Evolutionary conservation across 2,888 invertebrate genomes (phyloP), one percentile per base, ranked within the genome.

Genomic region (Rotaria socialis): DNA sequence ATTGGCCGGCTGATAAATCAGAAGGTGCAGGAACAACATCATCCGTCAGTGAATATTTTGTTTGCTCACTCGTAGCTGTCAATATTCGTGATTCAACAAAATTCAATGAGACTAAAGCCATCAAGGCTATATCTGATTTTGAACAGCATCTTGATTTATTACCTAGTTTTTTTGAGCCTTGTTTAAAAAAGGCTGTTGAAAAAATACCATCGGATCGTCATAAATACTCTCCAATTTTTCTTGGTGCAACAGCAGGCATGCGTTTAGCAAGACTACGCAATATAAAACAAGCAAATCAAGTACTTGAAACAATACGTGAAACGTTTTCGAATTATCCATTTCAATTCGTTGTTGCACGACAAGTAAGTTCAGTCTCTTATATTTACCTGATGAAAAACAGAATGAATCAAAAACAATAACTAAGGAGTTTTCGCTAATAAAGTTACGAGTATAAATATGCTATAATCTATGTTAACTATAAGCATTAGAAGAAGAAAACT

Each of bases 1-100:
- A 89, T 85, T 93, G 92, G 92, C 89, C 90, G 55, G 91, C 91
- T 1, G 89, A 89, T n/a, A 92, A 92, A 88, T 87, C 89, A 8
- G 90, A 91, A 86, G 90, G 90, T 22, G 92, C 92, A 24, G 92
- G 92, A 8, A 88, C 90, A 19, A 89, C 90, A 8, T 85, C 87
- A 52, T 89, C 90, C 87, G 87, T 90, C 14, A 86, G 67, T 75
- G 58, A 87, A 84, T 43, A 74, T 58, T 87, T n/a, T 6, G 55
- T 16, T 24, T 87, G 85, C 58, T n/a, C 55, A 47, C 7, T 56
- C 16, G 11, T 35, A 55, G 11, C 56, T 41, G 8, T 52, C 1
- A 5, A n/a, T 47, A 6, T 6, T 14, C 7, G 1, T 41, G 55
- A 35, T n/a, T n/a, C 43, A 47, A n/a, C 14, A 10, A 80, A 47